These are phyloP conservation scores for Sitta europaea DNA, from an alignment of 2,113 vertebrate species.

Conservation along the genomic window DNA sequence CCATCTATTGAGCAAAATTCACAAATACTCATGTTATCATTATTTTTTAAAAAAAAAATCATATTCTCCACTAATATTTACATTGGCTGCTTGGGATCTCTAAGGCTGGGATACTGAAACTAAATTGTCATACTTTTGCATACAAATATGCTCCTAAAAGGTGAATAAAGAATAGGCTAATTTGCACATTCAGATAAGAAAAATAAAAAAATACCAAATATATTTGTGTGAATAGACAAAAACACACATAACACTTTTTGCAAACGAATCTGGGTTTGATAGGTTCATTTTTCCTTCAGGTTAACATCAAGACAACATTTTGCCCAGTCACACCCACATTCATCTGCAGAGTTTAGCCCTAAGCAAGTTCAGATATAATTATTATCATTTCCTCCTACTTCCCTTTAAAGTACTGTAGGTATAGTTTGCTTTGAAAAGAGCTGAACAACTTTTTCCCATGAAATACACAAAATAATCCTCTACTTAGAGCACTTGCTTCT, in stretches of 20 bases:
- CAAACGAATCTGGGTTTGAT: not conserved
- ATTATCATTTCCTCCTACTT: slow-evolving; percentile 44
- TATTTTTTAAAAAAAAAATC: not conserved
- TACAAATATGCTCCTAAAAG: not conserved
- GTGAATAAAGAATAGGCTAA: not conserved
- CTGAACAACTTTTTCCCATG: slow-evolving; percentile 21
- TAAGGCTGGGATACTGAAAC: not conserved
- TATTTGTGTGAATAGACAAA: not conserved
- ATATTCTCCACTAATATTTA: not conserved
- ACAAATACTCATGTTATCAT: not conserved
- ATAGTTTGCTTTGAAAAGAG: slow-evolving; percentile 42
- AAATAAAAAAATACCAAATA: not conserved
- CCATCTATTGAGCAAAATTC: not conserved
- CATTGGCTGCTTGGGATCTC: not conserved
- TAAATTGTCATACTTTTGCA: not conserved
- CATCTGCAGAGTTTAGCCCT: slow-evolving; percentile 18
- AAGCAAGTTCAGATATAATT: slow-evolving; percentile 35
- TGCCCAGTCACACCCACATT: slow-evolving; percentile 26
- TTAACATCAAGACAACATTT: slow-evolving; percentile 15
- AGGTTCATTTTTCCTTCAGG: not conserved
- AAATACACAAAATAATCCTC: slow-evolving; percentile 15
- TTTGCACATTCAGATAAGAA: not conserved
- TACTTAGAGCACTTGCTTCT: not conserved
- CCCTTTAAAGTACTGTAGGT: not conserved
- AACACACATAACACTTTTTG: not conserved